phyloP scores from a whole-genome alignment of 2,797 vertebrate species.

The Acanthopagrus latus region DNA sequence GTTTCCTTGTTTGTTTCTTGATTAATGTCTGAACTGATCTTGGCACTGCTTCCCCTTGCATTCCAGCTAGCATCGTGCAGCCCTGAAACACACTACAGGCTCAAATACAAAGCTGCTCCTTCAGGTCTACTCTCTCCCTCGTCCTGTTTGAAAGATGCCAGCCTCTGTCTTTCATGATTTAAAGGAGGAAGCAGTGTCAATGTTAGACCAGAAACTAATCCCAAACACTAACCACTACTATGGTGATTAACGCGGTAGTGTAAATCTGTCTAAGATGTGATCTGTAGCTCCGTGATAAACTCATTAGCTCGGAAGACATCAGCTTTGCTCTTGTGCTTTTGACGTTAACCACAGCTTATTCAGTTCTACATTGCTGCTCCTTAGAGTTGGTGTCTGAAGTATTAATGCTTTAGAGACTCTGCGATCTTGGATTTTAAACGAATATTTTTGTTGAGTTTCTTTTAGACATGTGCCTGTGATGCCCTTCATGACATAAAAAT shows the following conservation, averaged over 20 bases:
- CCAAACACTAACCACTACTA: background rate
- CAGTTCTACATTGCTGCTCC: background rate
- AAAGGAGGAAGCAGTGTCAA: background rate
- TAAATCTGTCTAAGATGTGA: slow-evolving; percentile 50
- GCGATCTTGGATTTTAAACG: background rate
- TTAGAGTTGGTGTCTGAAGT: background rate
- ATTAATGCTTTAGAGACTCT: background rate
- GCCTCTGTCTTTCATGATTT: background rate
- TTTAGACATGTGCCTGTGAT: background rate
- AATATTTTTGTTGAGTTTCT: background rate
- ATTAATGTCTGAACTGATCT: slow-evolving; percentile 18
- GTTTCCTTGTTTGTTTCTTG: background rate
- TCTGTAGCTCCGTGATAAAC: slow-evolving; percentile 54
- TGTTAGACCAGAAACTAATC: slow-evolving; percentile 7
- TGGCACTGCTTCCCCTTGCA: slow-evolving; percentile 2
- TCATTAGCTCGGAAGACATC: slow-evolving; percentile 50
- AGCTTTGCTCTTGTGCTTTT: slow-evolving; percentile 31
- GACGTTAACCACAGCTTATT: slow-evolving; percentile 2
- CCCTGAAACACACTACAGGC: background rate
- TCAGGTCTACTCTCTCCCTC: background rate
- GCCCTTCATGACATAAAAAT: background rate
- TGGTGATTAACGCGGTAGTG: slow-evolving; percentile 33
- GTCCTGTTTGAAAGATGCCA: slow-evolving; percentile 5
- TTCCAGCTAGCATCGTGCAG: background rate
- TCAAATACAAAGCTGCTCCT: slow-evolving; percentile 8